Percentiles rank a stretch among this genome's conserved stretches.
These are phyloP conservation scores for Drepana arcuata DNA, from an alignment of 1,140 invertebrate species.

Conservation along the genomic window DNA sequence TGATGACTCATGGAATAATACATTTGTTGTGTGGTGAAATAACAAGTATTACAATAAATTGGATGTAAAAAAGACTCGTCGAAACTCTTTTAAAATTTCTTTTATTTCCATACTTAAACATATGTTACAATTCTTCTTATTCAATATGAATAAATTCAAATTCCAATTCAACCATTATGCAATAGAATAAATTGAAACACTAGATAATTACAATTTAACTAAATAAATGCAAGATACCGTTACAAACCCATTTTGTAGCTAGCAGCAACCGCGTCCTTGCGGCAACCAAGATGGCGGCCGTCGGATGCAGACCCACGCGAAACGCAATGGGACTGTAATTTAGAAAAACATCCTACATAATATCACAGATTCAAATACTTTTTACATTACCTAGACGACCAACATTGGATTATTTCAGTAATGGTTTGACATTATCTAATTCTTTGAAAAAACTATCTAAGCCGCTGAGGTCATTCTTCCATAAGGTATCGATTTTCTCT, in stretches of 20 bases:
- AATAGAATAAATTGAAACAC: constrained; percentile 61
- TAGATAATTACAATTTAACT: constrained; percentile 39
- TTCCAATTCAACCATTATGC: constrained; percentile 54
- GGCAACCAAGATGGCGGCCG: constrained; percentile 69
- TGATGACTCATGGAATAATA: constrained; percentile 69
- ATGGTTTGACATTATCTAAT: constrained; percentile 60
- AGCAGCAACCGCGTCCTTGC: constrained; percentile 51
- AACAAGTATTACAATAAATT: constrained; percentile 42
- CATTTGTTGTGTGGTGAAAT: constrained; percentile 56
- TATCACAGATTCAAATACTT: constrained; percentile 62
- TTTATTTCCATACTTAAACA: constrained; percentile 69
- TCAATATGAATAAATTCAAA: constrained; percentile 66
- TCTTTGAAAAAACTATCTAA: constrained; percentile 67
- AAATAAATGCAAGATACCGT: constrained; percentile 69
- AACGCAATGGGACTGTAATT: constrained; percentile 71
- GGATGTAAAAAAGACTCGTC: constrained; percentile 42
- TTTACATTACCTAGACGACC: constrained; percentile 47
- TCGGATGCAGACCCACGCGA: constrained; percentile 68
- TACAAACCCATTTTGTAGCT: constrained; percentile 65
- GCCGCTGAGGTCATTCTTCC: constrained; percentile 68
- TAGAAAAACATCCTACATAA: constrained; percentile 70
- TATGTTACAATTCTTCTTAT: constrained; percentile 65
- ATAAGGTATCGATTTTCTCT: constrained; percentile 61
- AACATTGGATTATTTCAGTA: constrained; percentile 28
- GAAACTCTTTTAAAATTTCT: constrained; percentile 34